A percentile compares a stretch with the other conserved stretches of the same genome.
These are phyloP conservation scores for Pedicia rivosa DNA, from an alignment of 2,888 invertebrate genomes.

Conservation along the genomic window DNA sequence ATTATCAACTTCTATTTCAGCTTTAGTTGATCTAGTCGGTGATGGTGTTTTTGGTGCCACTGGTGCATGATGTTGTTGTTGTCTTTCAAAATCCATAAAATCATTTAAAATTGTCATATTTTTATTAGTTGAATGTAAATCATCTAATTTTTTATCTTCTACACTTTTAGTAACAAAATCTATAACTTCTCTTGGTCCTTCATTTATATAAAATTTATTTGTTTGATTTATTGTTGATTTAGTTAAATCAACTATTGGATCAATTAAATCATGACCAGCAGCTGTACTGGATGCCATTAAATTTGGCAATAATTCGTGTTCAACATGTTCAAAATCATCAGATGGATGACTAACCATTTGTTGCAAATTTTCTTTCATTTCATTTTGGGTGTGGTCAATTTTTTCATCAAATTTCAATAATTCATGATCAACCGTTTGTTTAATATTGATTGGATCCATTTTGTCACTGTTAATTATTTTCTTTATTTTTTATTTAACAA, in stretches of 20 bases:
- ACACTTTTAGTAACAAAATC: background rate
- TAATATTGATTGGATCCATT: no score
- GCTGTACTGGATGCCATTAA: background rate
- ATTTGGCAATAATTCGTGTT: slow-evolving; percentile 9
- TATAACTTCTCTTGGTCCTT: background rate
- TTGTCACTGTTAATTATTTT: no score
- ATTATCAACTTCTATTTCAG: background rate
- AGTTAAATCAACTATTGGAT: background rate
- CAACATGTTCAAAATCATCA: slow-evolving; percentile 14
- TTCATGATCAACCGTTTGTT: background rate
- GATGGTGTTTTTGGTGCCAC: background rate
- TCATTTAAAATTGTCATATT: background rate
- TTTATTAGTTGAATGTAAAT: no score
- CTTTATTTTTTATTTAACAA: no score
- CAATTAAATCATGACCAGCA: background rate
- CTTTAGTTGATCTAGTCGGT: background rate
- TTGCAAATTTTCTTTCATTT: background rate
- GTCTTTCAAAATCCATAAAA: slow-evolving; percentile 4
- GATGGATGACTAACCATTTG: slow-evolving; percentile 2
- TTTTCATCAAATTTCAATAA: slow-evolving; percentile 1
- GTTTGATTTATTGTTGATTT: background rate
- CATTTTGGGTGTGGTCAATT: background rate
- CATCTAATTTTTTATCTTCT: no score
- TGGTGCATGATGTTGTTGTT: background rate
- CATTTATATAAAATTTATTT: background rate